These are phyloP conservation scores for Dysdera silvatica DNA, from an alignment of 1,140 invertebrate species.

Conservation along the genomic window DNA sequence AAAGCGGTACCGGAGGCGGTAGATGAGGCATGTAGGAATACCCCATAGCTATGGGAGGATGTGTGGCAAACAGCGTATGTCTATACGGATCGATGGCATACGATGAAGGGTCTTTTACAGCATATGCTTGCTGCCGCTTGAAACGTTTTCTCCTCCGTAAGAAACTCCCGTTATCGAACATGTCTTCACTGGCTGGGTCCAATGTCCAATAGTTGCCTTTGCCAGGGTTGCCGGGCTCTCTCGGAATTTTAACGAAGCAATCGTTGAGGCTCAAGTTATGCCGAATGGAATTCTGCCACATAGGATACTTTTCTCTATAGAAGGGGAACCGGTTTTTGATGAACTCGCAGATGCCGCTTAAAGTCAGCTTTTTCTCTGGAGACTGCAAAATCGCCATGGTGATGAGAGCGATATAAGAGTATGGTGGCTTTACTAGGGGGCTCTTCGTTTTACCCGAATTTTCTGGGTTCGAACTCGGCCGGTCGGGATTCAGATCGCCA, in stretches of 20 bases:
- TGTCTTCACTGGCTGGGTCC: constrained; percentile 92
- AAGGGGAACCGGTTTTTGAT: constrained; percentile 97
- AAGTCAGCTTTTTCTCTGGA: constrained; percentile 48
- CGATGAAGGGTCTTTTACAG: constrained; percentile 33
- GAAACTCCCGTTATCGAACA: constrained; percentile 99
- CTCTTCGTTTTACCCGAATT: constrained; percentile 8
- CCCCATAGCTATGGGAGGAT: constrained; percentile 33
- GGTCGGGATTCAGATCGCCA: neutral
- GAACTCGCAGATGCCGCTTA: constrained; percentile 54
- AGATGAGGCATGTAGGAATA: constrained; percentile 36
- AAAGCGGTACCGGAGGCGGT: constrained; percentile 22
- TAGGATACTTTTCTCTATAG: constrained; percentile 89
- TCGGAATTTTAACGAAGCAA: constrained; percentile 96
- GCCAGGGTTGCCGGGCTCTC: constrained; percentile 95
- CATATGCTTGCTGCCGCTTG: constrained; percentile 54
- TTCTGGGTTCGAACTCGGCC: neutral
- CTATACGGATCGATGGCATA: constrained; percentile 37
- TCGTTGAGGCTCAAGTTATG: constrained; percentile 97
- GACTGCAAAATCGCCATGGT: constrained; percentile 54
- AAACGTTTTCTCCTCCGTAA: constrained; percentile 88
- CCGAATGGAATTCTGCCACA: constrained; percentile 93
- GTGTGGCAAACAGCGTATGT: constrained; percentile 23
- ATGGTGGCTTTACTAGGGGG: constrained; percentile 49
- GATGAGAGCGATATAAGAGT: constrained; percentile 56
- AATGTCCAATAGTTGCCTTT: constrained; percentile 99